A percentile compares a stretch with the other conserved stretches of the same genome.
Conservation (phyloP, 2,888 invertebrate genomes). For the Caenorhabditis sulstoni region DNA sequence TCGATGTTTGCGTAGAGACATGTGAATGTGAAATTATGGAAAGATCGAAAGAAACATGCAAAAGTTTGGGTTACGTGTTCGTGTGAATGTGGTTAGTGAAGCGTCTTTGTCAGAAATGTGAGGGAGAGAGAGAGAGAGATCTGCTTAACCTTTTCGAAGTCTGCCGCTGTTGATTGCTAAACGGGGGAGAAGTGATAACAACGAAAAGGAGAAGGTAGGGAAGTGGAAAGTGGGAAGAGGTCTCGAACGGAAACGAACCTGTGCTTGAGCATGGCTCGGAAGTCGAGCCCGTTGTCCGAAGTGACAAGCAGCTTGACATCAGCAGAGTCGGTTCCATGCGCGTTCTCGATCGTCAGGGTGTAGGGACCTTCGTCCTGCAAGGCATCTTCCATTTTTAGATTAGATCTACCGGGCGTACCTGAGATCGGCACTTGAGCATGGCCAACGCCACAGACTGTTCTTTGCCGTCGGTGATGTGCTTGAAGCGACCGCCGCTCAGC, state of each 20-base stretch:
- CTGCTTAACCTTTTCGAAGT: constrained; percentile 54
- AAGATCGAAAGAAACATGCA: constrained; percentile 27
- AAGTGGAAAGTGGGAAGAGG: background rate
- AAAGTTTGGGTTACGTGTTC: constrained; percentile 8
- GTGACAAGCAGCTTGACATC: constrained; percentile 96
- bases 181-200: constrained; percentile 22
- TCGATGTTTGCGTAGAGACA: constrained; percentile 24
- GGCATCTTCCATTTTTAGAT: no score
- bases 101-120: constrained; percentile 9
- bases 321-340: constrained; percentile 95
- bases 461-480: constrained; percentile 94
- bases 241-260: constrained; percentile 79
- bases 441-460: constrained; percentile 93
- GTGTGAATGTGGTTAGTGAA: constrained; percentile 29
- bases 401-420: constrained; percentile 41
- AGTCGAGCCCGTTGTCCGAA: constrained; percentile 87
- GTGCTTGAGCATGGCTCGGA: constrained; percentile 97
- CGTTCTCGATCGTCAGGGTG: constrained; percentile 92
- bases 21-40: constrained; percentile 42
- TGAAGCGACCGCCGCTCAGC: constrained; percentile 95
- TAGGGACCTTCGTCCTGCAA: constrained; percentile 87
- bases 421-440: constrained; percentile 93
- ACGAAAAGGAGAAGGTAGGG: background rate
- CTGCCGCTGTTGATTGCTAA: constrained; percentile 51
- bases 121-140: background rate